A percentile compares a stretch with the other conserved stretches of the same genome.
These are phyloP conservation scores for Amblyjoppa fuscipennis DNA, from an alignment of 2,888 invertebrate species.

Conservation along the genomic window DNA sequence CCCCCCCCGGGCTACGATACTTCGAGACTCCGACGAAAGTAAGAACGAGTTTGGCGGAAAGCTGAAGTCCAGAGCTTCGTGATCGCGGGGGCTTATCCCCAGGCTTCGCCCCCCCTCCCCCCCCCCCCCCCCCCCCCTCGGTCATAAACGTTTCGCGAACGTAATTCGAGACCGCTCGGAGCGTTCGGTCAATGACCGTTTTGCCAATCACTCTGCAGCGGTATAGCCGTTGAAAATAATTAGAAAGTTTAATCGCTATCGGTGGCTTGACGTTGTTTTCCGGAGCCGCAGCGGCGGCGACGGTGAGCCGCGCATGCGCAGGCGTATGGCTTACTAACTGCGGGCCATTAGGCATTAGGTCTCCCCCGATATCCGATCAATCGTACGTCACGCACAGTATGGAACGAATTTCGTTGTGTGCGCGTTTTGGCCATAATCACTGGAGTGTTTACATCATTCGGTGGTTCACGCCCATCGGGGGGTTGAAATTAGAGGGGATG, in stretches of 20 bases:
- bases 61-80: slow-evolving; percentile 1
- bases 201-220: slow-evolving; percentile 19
- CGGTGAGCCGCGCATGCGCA: neutral
- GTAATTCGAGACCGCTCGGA: slow-evolving; percentile 1
- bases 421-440: slow-evolving; percentile 33
- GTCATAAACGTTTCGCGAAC: slow-evolving; percentile 31
- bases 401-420: slow-evolving; percentile 23
- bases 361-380: neutral
- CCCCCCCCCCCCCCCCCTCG: neutral
- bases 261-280: neutral
- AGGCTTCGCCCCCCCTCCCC: neutral
- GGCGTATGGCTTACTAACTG: neutral
- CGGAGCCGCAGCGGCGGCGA: neutral
- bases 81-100: neutral
- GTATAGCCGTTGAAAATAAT: slow-evolving; percentile 36
- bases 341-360: neutral
- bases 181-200: slow-evolving; percentile 31
- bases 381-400: slow-evolving; percentile 29
- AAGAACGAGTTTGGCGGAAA: slow-evolving; percentile 69
- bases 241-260: slow-evolving; percentile 62
- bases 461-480: slow-evolving; percentile 66
- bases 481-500: slow-evolving; percentile 62
- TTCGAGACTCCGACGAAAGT: slow-evolving; percentile 68
- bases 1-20: slow-evolving; percentile 24
- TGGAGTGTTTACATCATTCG: slow-evolving; percentile 67